These are phyloP conservation scores for Cinara cedri DNA, from an alignment of 2,888 invertebrate species.

Conservation along the genomic window DNA sequence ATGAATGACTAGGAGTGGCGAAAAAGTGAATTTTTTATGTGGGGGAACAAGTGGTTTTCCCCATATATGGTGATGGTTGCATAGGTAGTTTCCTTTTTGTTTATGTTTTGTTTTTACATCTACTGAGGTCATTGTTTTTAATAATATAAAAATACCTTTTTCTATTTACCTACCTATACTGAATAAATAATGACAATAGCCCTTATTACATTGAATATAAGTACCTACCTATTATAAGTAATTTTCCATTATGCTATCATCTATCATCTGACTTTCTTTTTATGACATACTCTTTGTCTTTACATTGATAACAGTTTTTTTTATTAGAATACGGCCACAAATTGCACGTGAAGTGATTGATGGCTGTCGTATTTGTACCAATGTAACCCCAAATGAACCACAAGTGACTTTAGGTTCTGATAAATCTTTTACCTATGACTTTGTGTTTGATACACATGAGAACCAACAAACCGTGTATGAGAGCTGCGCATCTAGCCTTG, in stretches of 20 bases:
- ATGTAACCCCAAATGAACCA: conserved; percentile 86
- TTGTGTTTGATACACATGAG: conserved; percentile 84
- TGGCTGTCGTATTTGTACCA: conserved; percentile 91
- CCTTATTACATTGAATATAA: background rate
- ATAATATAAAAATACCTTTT: background rate
- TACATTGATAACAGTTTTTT: background rate
- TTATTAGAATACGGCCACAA: conserved; percentile 87
- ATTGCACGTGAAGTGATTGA: conserved; percentile 90
- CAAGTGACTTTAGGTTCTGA: conserved; percentile 91
- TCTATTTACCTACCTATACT: background rate
- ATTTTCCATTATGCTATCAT: background rate
- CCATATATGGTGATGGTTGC: conserved; percentile 41
- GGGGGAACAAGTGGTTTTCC: conserved; percentile 43
- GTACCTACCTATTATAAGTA: too few relatives aligned
- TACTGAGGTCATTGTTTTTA: conserved; percentile 6
- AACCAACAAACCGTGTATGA: conserved; percentile 81
- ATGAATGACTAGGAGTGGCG: conserved; percentile 48
- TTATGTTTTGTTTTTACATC: conserved; percentile 23
- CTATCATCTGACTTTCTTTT: background rate
- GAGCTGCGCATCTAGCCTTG: conserved; percentile 81
- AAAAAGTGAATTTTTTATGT: conserved; percentile 40
- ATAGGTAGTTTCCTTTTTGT: conserved; percentile 31
- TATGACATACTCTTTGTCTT: background rate
- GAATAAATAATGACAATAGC: conserved; percentile 1
- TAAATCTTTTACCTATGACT: conserved; percentile 95